A percentile compares a stretch with the other conserved stretches of the same genome.
Evolutionary conservation across 2,888 invertebrate genomes (phyloP).

Genomic region (Tenodera sinensis): DNA sequence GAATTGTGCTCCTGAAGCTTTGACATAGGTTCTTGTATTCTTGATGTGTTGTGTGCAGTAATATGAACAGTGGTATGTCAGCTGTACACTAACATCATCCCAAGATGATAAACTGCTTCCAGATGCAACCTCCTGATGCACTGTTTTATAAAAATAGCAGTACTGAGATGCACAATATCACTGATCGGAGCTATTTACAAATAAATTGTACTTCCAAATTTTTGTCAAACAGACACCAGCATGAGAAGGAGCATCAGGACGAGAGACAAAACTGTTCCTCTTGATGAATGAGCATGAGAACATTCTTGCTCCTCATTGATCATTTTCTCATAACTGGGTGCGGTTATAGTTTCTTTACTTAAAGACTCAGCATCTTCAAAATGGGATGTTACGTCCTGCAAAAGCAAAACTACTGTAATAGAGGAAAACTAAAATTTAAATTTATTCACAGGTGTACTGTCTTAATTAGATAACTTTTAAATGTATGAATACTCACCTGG

Average conservation of each 20-base stretch:
- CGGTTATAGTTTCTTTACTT: background rate
- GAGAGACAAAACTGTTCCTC: background rate
- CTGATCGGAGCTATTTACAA: background rate
- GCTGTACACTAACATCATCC: too few species aligned
- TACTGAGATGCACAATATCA: background rate
- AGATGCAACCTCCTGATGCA: background rate
- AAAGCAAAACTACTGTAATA: background rate
- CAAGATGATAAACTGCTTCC: background rate
- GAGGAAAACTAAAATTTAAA: too few species aligned
- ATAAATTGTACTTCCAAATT: too few species aligned
- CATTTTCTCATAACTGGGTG: conserved; percentile 24
- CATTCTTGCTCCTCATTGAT: conserved; percentile 4
- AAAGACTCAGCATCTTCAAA: conserved; percentile 19
- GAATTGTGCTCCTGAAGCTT: too few species aligned
- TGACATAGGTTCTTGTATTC: too few species aligned
- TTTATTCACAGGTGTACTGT: too few species aligned
- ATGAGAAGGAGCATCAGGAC: background rate
- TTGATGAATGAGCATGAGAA: background rate
- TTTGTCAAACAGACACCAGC: background rate
- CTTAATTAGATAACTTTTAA: background rate
- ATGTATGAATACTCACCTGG: conserved; percentile 41
- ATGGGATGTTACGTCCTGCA: conserved; percentile 25
- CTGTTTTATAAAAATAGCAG: background rate
- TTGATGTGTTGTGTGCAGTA: too few species aligned
- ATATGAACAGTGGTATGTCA: too few species aligned